phyloP scores from a whole-genome alignment of 2,797 vertebrate species.

The Mus spretus region DNA sequence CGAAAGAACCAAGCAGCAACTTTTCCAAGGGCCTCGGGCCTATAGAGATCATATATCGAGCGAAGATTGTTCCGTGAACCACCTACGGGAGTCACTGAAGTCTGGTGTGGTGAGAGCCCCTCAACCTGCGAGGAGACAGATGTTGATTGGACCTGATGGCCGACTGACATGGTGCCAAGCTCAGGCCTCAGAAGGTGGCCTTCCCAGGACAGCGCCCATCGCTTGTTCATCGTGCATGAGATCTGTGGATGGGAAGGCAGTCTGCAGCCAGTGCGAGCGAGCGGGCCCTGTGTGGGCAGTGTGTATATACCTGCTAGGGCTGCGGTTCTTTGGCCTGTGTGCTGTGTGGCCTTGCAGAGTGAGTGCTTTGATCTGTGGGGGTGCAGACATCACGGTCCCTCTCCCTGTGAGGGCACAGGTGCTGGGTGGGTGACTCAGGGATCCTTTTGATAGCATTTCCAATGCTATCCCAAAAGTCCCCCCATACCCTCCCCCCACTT shows the following conservation, averaged over 20 bases:
- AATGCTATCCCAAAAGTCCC: too few relatives aligned
- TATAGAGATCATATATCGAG: slow-evolving; percentile 82
- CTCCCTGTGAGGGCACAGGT: not conserved
- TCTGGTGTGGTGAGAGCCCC: slow-evolving; percentile 44
- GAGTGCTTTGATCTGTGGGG: slow-evolving; percentile 80
- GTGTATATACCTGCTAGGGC: slow-evolving; percentile 87
- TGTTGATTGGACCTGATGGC: slow-evolving; percentile 89
- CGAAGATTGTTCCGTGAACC: slow-evolving; percentile 54
- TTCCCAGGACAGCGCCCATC: slow-evolving; percentile 41
- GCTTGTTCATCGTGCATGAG: slow-evolving; percentile 88
- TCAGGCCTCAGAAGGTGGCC: slow-evolving; percentile 47
- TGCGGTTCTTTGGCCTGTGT: slow-evolving; percentile 85
- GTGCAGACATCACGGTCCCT: not conserved
- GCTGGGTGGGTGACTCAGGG: not conserved
- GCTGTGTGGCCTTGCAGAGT: slow-evolving; percentile 87
- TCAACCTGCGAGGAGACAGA: slow-evolving; percentile 82
- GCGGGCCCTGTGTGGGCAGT: slow-evolving; percentile 86
- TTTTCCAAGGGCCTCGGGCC: slow-evolving; percentile 89
- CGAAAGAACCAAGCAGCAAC: slow-evolving; percentile 88
- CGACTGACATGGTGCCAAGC: slow-evolving; percentile 81
- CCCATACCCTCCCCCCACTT: too few relatives aligned
- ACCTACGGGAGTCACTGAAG: slow-evolving; percentile 66
- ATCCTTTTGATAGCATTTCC: not conserved
- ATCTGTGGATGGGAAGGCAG: slow-evolving; percentile 81
- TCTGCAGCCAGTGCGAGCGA: slow-evolving; percentile 85